Evolutionary conservation across 1,140 invertebrate species (phyloP).

Genomic region (Pogonognathellus flavescens): DNA sequence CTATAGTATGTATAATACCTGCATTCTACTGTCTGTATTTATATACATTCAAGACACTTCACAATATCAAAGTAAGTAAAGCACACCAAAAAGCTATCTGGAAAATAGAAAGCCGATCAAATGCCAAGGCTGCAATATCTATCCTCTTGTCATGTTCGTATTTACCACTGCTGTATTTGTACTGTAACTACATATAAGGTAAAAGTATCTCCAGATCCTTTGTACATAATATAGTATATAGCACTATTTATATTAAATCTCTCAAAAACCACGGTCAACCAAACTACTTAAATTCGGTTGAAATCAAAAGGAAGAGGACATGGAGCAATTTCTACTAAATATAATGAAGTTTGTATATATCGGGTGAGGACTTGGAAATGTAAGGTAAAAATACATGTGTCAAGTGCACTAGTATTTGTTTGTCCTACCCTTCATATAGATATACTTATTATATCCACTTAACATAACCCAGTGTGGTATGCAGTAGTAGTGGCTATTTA

Average conservation of each 20-base stretch:
- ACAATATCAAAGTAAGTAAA: conserved; percentile 5
- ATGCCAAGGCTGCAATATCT: conserved; percentile 45
- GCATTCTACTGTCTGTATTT: background rate
- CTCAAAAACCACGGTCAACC: background rate
- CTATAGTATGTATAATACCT: background rate
- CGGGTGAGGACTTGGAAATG: background rate
- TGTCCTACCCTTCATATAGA: no score
- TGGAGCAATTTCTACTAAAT: background rate
- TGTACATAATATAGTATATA: background rate
- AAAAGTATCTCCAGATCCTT: no score
- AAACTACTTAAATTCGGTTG: background rate
- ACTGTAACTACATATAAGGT: background rate
- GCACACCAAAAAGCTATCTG: no score
- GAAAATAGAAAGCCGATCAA: conserved; percentile 28
- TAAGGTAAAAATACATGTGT: no score
- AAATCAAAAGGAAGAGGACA: background rate
- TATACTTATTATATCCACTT: no score
- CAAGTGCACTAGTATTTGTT: no score
- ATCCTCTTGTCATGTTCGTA: conserved; percentile 3
- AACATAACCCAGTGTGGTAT: no score
- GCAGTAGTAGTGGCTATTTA: no score
- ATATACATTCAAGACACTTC: background rate
- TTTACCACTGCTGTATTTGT: no score
- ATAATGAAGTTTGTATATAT: background rate
- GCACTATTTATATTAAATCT: background rate